Evolutionary conservation across 2,888 invertebrate genomes (phyloP).

Genomic region (Anagyrus pseudococci): DNA sequence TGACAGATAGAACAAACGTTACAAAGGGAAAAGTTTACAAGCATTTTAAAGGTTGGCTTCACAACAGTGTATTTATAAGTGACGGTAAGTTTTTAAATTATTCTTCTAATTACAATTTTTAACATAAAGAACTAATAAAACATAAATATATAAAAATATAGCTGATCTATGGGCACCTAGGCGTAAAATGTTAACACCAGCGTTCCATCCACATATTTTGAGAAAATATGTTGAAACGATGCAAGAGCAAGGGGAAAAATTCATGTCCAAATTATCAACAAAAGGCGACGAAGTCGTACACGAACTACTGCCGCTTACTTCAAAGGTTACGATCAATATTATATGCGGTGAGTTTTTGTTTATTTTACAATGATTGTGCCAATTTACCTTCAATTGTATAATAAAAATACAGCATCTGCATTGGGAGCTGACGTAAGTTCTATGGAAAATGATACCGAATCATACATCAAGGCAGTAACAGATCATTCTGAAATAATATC

Average conservation of each 20-base stretch:
- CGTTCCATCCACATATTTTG: conserved; percentile 28
- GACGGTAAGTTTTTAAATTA: conserved; percentile 3
- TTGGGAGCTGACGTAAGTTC: background rate
- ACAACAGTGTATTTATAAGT: conserved; percentile 33
- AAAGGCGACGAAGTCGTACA: conserved; percentile 30
- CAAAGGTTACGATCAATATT: conserved; percentile 31
- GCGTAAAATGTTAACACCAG: conserved; percentile 33
- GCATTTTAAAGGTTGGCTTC: conserved; percentile 13
- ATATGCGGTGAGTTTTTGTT: conserved; percentile 27
- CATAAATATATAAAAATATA: background rate
- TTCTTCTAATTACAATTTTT: background rate
- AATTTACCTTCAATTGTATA: background rate
- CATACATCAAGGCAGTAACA: background rate
- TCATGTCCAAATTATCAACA: conserved; percentile 16
- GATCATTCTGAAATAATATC: background rate
- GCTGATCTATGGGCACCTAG: conserved; percentile 26
- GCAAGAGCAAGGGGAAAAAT: conserved; percentile 16
- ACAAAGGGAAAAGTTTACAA: conserved; percentile 28
- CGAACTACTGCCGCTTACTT: conserved; percentile 24
- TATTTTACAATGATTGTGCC: background rate
- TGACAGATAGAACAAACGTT: conserved; percentile 22
- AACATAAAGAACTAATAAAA: background rate
- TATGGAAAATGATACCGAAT: background rate
- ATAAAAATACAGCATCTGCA: background rate
- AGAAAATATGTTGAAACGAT: conserved; percentile 30